Evolutionary conservation across 1,140 invertebrate genomes (phyloP), one percentile per base, ranked within the genome.

Genomic region (Chrysomallon squamiferum): DNA sequence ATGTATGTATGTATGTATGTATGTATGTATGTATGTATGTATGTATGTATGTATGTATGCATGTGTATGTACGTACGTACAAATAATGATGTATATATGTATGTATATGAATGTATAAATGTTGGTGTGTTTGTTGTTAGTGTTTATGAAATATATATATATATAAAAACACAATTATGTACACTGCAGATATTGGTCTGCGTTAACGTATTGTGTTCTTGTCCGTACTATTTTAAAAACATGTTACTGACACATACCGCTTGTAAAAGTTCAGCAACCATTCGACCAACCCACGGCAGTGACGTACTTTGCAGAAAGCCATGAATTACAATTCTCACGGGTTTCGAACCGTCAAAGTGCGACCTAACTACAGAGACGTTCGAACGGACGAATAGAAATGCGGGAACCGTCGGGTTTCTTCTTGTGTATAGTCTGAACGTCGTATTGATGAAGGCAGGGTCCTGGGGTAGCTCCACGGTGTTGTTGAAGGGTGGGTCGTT

Each of bases 261-360:
- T 35, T 62, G 59, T 2, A 82, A 63, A 1, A 83, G 64, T 22
- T 68, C 71, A 3, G 45, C 58, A 5, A 73, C 69, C 74, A 81
- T 75, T 33, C 72, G 59, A 18, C 66, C 43, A 11, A 96, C 93
- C 95, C 95, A 98, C 7, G 94, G 90, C 72, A 95, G 74, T 25
- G 91, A 90, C 76, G 95, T 96, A 73, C 92, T 92, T 59, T 93
- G 95, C 2, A 94, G 93, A 79, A 98, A 98, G 3, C 96, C 96
- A 76, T 98, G 96, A 0, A 98, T 93, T 65, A 98, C 93, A 30
- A 98, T 89, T 80, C 95, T 93, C 2, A 73, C 72, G 9, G 74
- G 69, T 13, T 49, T 50, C 11, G 29, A 52, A 3, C 62, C 30
- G 30, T 74, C 58, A 50, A 78, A 77, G 20, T 45, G 38, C 11